phyloP scores from a whole-genome alignment of 2,888 invertebrate genomes.

The Pteria penguin region DNA sequence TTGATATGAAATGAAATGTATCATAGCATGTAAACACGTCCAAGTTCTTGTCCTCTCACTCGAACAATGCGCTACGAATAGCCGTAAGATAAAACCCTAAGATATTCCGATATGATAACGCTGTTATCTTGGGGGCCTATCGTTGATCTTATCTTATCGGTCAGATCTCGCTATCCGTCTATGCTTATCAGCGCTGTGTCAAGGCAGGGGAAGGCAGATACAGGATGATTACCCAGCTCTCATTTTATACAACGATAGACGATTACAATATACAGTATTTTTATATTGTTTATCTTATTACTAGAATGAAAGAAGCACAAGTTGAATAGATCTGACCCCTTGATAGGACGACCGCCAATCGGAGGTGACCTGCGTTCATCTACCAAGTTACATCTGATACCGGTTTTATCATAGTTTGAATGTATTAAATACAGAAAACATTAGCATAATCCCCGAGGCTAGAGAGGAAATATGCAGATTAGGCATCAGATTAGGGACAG shows the following conservation, averaged over 20 bases:
- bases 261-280: too few species aligned
- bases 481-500: too few species aligned
- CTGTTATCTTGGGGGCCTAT: background rate
- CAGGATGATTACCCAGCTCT: background rate
- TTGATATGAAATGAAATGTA: constrained; percentile 2
- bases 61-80: background rate
- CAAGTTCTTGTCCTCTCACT: background rate
- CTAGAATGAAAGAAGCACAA: background rate
- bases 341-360: constrained; percentile 21
- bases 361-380: constrained; percentile 3
- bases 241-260: too few species aligned
- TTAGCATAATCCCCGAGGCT: constrained; percentile 2
- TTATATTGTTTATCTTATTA: background rate
- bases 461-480: too few species aligned
- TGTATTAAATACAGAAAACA: constrained; percentile 13
- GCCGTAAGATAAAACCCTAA: background rate
- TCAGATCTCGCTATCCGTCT: background rate
- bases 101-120: background rate
- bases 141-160: background rate
- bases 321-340: constrained; percentile 16
- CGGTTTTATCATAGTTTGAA: constrained; percentile 16
- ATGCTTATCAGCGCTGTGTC: background rate
- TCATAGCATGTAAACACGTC: background rate
- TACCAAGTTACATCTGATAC: constrained; percentile 20
- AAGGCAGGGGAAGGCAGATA: background rate